Conservation (phyloP, 2,888 invertebrate species). For the Octodonta nipae region DNA sequence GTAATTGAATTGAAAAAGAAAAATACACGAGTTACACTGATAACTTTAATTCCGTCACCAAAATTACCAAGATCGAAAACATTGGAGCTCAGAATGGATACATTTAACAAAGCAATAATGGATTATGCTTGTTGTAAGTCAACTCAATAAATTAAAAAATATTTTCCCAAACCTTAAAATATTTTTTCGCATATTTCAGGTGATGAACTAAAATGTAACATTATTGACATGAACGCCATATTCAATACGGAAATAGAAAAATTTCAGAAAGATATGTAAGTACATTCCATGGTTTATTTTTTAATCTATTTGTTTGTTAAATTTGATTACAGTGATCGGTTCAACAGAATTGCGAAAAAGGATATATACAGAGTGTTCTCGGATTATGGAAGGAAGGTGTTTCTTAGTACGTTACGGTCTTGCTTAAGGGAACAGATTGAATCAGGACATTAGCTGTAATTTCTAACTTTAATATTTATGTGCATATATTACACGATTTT, state of each 20-base stretch:
- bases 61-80: conserved; percentile 17
- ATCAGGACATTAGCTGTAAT: conserved; percentile 21
- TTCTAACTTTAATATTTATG: no score
- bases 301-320: conserved; percentile 3
- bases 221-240: conserved; percentile 23
- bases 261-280: conserved; percentile 23
- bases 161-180: background rate
- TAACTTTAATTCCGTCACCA: conserved; percentile 23
- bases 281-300: conserved; percentile 1
- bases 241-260: conserved; percentile 18
- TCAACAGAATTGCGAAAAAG: conserved; percentile 20
- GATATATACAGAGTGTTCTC: conserved; percentile 25
- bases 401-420: conserved; percentile 20
- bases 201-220: conserved; percentile 18
- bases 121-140: conserved; percentile 21
- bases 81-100: conserved; percentile 18
- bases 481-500: no score
- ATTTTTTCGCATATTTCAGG: conserved; percentile 10
- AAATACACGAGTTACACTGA: conserved; percentile 20
- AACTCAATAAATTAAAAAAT: background rate
- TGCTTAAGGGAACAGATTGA: conserved; percentile 22
- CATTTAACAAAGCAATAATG: conserved; percentile 22
- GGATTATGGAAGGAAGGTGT: conserved; percentile 25
- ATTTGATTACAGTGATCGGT: conserved; percentile 20
- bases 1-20: conserved; percentile 19